Base-by-base conservation (phyloP, 2,888 invertebrate genomes). In the Saturnia pavonia region DNA sequence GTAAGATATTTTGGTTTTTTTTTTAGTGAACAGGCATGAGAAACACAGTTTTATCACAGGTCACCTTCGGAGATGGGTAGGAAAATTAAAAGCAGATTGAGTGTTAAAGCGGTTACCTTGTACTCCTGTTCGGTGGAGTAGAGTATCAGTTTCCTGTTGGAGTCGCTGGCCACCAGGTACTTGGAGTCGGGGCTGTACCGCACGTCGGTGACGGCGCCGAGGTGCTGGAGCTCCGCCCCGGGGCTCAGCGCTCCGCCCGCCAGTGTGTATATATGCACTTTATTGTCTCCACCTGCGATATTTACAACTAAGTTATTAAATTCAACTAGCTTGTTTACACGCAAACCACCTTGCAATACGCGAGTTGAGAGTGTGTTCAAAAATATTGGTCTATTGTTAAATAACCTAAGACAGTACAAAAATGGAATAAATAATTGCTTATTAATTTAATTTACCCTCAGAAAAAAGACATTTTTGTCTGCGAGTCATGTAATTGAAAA, bases 171-270 rank as follows among this genome's bases (percentile, higher is more conserved):
- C 14, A 97, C 99, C 72, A 99, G 94, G 87, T 97, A 97, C 76
- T 96, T 95, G 70, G 97, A 97, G 92, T 99, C 97, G 7, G 98
- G 98, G 66, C 99, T 99, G 92, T 97, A 99, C 19, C 96, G 90
- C 16, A 97, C 96, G 87, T 98, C 98, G 0, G 97, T 98, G 8
- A 99, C 96, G 0, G 97, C 94, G 2, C 98, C 99, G 45, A 97
- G 92, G 89, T 99, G 98, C 40, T 96, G 95, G 80, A 98, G 86
- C 77, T 96, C 96, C 51, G 78, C 81, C 43, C 85, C 78, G 1
- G 83, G 77, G 0, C 85, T 77, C 27, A 94, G 78, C 0, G 88
- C 80, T 69, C 86, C 84, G 0, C 84, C 85, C 67, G 88, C 86
- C 67, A 94, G 72, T 0, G 87, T 86, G 83, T 91, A 94, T 0